Evolutionary conservation across 2,888 invertebrate genomes (phyloP), one percentile per base, ranked within the genome.

Genomic region (Leucophenga maculata): DNA sequence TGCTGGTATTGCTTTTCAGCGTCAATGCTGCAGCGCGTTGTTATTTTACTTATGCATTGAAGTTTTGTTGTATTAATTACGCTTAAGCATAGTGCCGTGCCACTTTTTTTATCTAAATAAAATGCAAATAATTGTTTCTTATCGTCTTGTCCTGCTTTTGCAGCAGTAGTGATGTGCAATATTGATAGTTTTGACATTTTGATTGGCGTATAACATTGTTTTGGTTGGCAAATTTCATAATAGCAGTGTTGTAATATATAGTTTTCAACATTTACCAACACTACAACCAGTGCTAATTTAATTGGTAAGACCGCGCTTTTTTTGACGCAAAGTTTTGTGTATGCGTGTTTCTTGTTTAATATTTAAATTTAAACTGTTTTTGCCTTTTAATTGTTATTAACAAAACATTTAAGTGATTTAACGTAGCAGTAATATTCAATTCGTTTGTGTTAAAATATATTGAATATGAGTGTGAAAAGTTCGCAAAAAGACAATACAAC

Each of bases 71-170:
- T 22, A n/a, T 20, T 48, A 22, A 46, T 4, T 62, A 59, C 3
- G 1, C 3, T 3, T 50, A 50, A 50, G 67, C 57, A 26, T 22
- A n/a, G 65, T 26, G n/a, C n/a, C 70, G 65, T 69, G 70, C 69
- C 60, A 74, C 32, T 75, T 70, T 65, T n/a, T 74, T 84, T 80
- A 84, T 80, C 80, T 79, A 13, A 6, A 71, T 52, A 26, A 69
- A 82, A 84, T 80, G 84, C 69, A 71, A 80, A 80, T 82, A 26
- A 2, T 26, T 26, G 4, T 26, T 26, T 26, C 26, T 26, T 26
- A 26, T 26, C 26, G 26, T 26, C 26, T 4, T 26, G 4, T 26
- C 4, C 26, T 26, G 26, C 26, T 26, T 26, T 4, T 26, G 26
- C 2, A 26, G 4, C 26, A 26, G 4, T 26, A 26, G 26, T 26